Percentiles rank a stretch among this genome's conserved stretches.
Evolutionary conservation across 2,797 vertebrate genomes (phyloP).

Genomic region (Enteromius unitaeniatus): DNA sequence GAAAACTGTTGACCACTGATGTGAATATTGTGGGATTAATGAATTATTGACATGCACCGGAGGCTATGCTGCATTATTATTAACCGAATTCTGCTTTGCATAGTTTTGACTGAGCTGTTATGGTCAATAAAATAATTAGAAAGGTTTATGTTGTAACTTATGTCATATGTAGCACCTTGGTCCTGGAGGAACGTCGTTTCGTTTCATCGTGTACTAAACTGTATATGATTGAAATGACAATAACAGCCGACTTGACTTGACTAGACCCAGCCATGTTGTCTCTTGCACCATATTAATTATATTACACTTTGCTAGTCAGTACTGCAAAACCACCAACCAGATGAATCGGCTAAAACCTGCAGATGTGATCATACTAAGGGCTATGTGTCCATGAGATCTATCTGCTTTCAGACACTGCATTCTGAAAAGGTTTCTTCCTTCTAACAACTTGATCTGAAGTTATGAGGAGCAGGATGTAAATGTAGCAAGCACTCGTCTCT

Average conservation of each 20-base stretch:
- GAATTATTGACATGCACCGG: neutral
- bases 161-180: too few relatives aligned
- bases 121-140: neutral
- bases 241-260: too few relatives aligned
- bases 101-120: neutral
- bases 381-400: neutral
- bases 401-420: neutral
- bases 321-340: neutral
- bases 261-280: neutral
- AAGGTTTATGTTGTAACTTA: too few relatives aligned
- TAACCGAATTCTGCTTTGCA: neutral
- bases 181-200: too few relatives aligned
- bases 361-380: neutral
- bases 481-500: neutral
- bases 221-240: too few relatives aligned
- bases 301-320: neutral
- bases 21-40: slow-evolving; percentile 6
- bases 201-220: too few relatives aligned
- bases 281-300: neutral
- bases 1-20: neutral
- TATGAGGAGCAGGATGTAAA: neutral
- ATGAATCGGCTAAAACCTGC: neutral
- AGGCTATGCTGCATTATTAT: neutral
- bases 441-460: neutral
- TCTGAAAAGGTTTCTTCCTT: neutral